Percentiles rank a stretch among this genome's conserved stretches.
phyloP scores from a whole-genome alignment of 2,113 vertebrate species.

The Microcebus lehilahytsara region DNA sequence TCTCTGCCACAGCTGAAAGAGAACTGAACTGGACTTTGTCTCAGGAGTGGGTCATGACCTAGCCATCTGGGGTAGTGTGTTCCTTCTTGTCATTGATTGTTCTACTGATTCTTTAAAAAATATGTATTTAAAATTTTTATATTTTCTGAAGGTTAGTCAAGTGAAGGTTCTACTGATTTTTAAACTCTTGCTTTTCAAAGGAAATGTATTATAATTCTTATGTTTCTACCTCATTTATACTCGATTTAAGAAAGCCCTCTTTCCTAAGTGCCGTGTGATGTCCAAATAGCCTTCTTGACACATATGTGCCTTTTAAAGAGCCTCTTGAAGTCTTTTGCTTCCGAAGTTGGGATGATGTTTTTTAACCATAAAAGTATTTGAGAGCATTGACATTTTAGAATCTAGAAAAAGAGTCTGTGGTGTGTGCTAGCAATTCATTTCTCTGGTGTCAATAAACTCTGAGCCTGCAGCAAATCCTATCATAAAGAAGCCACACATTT shows the following conservation, averaged over 20 bases:
- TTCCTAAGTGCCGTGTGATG: background rate
- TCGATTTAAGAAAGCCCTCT: constrained; percentile 3
- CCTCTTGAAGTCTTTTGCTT: background rate
- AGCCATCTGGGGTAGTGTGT: background rate
- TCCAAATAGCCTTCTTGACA: background rate
- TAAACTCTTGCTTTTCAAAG: background rate
- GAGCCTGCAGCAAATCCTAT: background rate
- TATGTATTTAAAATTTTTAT: background rate
- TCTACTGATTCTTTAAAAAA: background rate
- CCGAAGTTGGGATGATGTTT: background rate
- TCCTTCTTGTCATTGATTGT: background rate
- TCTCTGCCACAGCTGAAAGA: background rate
- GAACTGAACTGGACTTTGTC: background rate
- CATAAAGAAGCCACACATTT: background rate
- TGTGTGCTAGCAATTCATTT: background rate
- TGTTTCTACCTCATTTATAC: background rate
- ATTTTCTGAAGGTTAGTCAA: too few relatives aligned
- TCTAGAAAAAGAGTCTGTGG: background rate
- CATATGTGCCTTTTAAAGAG: background rate
- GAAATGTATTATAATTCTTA: background rate
- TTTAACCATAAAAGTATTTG: background rate
- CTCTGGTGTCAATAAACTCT: background rate
- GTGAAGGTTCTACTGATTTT: background rate
- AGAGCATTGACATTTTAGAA: background rate
- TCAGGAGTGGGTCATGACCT: background rate